These are phyloP conservation scores for Epistrophella euchroma DNA, from an alignment of 2,888 invertebrate genomes.

Conservation along the genomic window DNA sequence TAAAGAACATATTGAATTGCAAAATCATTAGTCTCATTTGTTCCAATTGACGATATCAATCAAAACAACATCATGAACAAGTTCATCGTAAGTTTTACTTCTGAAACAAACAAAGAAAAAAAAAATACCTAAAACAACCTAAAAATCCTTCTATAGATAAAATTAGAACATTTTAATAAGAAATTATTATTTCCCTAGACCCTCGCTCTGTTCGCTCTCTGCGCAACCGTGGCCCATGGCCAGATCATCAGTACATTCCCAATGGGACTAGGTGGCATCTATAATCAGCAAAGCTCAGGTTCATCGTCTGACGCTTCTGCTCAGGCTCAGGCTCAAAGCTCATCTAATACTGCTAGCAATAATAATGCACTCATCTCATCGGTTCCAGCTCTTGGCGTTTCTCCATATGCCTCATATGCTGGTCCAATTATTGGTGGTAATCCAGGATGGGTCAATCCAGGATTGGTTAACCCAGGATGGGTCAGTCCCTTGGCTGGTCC, in stretches of 20 bases:
- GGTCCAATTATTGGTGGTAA: too few relatives aligned
- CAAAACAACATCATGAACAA: slow-evolving; percentile 76
- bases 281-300: slow-evolving; percentile 17
- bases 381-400: background rate
- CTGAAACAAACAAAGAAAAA: background rate
- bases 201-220: slow-evolving; percentile 65
- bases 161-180: slow-evolving; percentile 38
- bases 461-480: too few relatives aligned
- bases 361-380: slow-evolving; percentile 27
- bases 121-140: too few relatives aligned
- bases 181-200: slow-evolving; percentile 46
- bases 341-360: slow-evolving; percentile 39
- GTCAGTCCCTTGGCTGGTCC: background rate
- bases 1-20: slow-evolving; percentile 47
- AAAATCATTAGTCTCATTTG: slow-evolving; percentile 73
- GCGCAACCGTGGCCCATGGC: slow-evolving; percentile 57
- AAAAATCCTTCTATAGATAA: background rate
- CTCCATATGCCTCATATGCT: too few relatives aligned
- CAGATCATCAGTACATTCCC: slow-evolving; percentile 5
- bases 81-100: slow-evolving; percentile 77
- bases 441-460: too few relatives aligned
- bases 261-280: background rate
- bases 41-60: slow-evolving; percentile 68
- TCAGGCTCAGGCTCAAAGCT: slow-evolving; percentile 37
- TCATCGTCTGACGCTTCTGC: slow-evolving; percentile 22